phyloP scores from a whole-genome alignment of 2,113 vertebrate species.

The Oenanthe melanoleuca region DNA sequence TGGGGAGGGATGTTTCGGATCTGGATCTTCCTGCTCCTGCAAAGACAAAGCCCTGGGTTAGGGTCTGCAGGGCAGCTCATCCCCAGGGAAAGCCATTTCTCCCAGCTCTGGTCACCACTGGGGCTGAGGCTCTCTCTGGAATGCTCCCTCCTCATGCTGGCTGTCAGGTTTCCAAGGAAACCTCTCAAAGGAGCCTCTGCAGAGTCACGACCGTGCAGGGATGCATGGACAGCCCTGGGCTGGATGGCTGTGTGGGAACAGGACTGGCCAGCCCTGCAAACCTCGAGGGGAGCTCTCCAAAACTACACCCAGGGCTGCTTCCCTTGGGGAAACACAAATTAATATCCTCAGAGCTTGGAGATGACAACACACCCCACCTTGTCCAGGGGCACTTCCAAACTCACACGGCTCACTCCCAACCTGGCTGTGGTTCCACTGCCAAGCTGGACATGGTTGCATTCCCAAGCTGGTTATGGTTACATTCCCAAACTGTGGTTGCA shows the following conservation, averaged over 20 bases:
- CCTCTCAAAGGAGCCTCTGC: constrained; percentile 4
- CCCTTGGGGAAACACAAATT: not conserved
- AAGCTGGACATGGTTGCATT: not conserved
- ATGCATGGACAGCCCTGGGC: rapidly evolving
- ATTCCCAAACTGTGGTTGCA: not conserved
- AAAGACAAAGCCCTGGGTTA: constrained; percentile 39
- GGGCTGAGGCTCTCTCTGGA: not conserved
- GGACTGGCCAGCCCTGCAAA: rapidly evolving
- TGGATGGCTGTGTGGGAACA: rapidly evolving
- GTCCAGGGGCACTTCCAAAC: not conserved
- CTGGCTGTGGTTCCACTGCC: not conserved
- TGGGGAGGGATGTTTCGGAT: constrained; percentile 95
- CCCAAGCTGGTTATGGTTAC: rapidly evolving
- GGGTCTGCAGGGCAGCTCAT: not conserved
- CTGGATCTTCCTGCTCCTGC: constrained; percentile 95
- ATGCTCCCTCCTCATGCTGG: not conserved
- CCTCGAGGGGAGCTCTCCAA: not conserved
- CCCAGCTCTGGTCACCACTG: not conserved
- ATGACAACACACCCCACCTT: not conserved
- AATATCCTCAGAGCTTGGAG: not conserved
- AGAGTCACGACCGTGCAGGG: not conserved
- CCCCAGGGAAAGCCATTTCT: not conserved
- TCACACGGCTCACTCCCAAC: not conserved
- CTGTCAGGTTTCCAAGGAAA: constrained; percentile 30
- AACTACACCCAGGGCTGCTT: not conserved